Evolutionary conservation across 2,888 invertebrate genomes (phyloP), one percentile per base, ranked within the genome.

Genomic region (Agrenia bidenticulata): DNA sequence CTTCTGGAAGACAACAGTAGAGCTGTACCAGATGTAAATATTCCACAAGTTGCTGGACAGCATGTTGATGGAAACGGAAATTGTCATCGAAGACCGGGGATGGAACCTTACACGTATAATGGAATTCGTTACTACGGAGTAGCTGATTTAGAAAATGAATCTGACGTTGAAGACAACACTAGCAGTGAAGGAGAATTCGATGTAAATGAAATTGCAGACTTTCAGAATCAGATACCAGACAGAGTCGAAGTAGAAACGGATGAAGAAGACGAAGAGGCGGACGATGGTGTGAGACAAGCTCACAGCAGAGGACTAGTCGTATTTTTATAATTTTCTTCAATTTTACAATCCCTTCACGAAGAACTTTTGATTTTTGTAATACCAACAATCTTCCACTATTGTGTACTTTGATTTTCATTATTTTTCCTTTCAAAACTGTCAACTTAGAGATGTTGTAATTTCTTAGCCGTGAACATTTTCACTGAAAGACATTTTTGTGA

Each of bases 271-370:
- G 63, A 66, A 17, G 57, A 17, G 23, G 55, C 13, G 55, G 65
- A 56, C 37, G 61, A n/a, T 13, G 67, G 1, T 32, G 60, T 15
- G 53, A 65, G 55, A 54, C 59, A 9, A 67, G 66, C 53, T 9
- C 62, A 41, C 5, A 58, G 58, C 27, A 61, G 69, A 17, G 66
- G 66, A 53, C 69, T 69, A 53, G 66, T 66, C 50, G 63, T 69
- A 42, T 66, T 69, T 42, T 64, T 69, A 15, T 69, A 60, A 59
- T 21, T 32, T 32, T 2, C 26, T 1, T 37, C 51, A 51, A 39
- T 32, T 17, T 9, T 21, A 51, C 51, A 19, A 51, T 32, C 32
- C 11, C 32, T 32, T 32, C 32, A 32, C 32, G 4, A 32, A n/a
- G n/a, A 32, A 32, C 32, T 32, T 4, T 32, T 4, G 32, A 11